Conservation (phyloP, 2,113 vertebrate species). For the Scomber colias region DNA sequence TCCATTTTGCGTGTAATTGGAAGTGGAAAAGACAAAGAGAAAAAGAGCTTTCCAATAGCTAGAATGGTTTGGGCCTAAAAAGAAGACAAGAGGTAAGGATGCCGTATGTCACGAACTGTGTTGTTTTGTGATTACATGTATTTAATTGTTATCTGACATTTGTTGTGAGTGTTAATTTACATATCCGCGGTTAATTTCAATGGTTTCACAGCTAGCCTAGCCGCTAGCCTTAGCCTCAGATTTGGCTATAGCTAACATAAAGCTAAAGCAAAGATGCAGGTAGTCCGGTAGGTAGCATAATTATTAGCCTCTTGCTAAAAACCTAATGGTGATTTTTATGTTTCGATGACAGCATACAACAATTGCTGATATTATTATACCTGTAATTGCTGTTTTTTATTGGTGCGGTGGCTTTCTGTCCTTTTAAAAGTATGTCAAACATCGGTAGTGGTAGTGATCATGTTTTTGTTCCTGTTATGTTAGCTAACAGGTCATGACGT, state of each 20-base stretch:
- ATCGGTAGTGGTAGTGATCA: constrained; percentile 7
- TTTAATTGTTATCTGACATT: constrained; percentile 9
- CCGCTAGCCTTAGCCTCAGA: constrained; percentile 67
- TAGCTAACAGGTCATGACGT: constrained; percentile 64
- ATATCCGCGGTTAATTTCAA: constrained; percentile 32
- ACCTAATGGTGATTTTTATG: neutral
- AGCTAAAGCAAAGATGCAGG: constrained; percentile 67
- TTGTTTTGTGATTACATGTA: neutral
- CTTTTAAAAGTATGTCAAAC: neutral
- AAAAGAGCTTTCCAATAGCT: constrained; percentile 86
- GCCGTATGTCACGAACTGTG: neutral
- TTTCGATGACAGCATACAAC: neutral
- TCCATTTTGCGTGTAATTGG: constrained; percentile 83
- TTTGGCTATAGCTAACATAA: constrained; percentile 49
- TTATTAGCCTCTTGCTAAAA: constrained; percentile 31
- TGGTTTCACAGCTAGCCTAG: constrained; percentile 59
- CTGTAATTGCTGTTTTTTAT: neutral
- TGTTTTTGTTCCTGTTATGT: constrained; percentile 60
- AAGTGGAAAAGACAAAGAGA: constrained; percentile 88
- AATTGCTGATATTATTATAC: neutral
- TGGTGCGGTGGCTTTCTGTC: neutral
- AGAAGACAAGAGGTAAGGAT: constrained; percentile 87
- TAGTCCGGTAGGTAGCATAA: constrained; percentile 49
- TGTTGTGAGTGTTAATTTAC: constrained; percentile 47
- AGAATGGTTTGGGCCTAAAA: constrained; percentile 89